These are phyloP conservation scores for Prochilodus magdalenae DNA, from an alignment of 2,113 vertebrate genomes.

Conservation along the genomic window DNA sequence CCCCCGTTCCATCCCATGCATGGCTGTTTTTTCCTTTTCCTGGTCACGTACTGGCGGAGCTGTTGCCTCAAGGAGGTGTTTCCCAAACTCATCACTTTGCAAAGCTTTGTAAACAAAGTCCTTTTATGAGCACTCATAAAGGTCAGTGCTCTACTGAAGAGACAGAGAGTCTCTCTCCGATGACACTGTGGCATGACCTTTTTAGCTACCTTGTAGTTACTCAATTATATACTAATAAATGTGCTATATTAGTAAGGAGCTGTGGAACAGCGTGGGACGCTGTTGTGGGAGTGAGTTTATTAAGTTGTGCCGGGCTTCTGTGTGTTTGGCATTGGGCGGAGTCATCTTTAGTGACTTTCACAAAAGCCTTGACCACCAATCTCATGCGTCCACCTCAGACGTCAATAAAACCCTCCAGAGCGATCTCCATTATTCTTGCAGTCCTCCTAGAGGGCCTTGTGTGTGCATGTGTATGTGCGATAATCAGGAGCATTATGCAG, in stretches of 20 bases:
- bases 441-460: conserved; percentile 24
- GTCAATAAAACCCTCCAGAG: conserved; percentile 49
- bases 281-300: conserved; percentile 14
- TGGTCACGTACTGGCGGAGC: conserved; percentile 39
- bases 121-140: not conserved
- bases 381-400: conserved; percentile 34
- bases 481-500: conserved; percentile 49
- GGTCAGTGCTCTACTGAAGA: not conserved
- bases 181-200: not conserved
- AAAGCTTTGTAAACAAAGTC: conserved; percentile 24
- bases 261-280: not conserved
- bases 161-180: not conserved
- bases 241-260: not conserved
- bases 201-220: not conserved
- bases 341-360: conserved; percentile 6
- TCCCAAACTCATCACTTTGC: conserved; percentile 15
- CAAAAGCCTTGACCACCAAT: conserved; percentile 47
- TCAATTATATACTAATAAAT: not conserved
- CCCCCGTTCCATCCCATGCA: not conserved
- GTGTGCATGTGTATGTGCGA: conserved; percentile 27
- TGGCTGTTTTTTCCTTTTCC: conserved; percentile 45
- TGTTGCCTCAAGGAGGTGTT: conserved; percentile 33
- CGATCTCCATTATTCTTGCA: conserved; percentile 42
- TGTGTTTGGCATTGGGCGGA: conserved; percentile 17
- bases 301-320: not conserved